Evolutionary conservation across 1,140 invertebrate genomes (phyloP), one percentile per base, ranked within the genome.

Genomic region (Choristoneura fumiferana): DNA sequence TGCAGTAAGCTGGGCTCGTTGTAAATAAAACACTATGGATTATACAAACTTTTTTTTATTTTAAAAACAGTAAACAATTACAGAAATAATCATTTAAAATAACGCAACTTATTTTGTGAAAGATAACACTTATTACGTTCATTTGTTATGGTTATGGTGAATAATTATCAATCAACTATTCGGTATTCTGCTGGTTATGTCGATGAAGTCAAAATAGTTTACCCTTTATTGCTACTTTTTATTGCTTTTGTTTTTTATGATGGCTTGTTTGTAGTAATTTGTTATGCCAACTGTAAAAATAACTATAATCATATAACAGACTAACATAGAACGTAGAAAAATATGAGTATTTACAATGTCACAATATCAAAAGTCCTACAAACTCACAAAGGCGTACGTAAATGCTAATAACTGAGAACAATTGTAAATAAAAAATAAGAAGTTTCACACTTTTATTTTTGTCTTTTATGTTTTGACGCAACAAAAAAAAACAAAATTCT

Each of bases 1-100:
- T 58, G 34, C 34, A 61, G 40, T 57, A 54, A 61, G 60, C 65
- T 33, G 43, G 43, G 18, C 43, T 49, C 22, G 18, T 49, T 45
- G 40, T 45, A 45, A 49, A 49, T 29, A 29, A 49, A 49, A 49
- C 22, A 33, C 17, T 22, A 45, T 29, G 43, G 12, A 12, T 63
- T 78, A 73, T 76, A 77, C 55, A 75, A 58, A 71, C 57, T 36
- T 58, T 58, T 62, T 40, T 53, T 54, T 55, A 61, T 40, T 56
- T 58, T 33, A 37, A 37, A 58, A 58, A 58, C 40, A 12, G 43
- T 49, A 49, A 49, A 49, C 43, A 49, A 49, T 12, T 13, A 12
- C 4, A 29, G 43, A 58, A 58, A 58, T 52, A 58, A 63, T 54
- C 37, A 63, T 56, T 63, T 40, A 37, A 52, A 63, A n/a, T n/a